Evolutionary conservation across 2,888 invertebrate genomes (phyloP), one percentile per base, ranked within the genome.

Genomic region (Papilio gigon): DNA sequence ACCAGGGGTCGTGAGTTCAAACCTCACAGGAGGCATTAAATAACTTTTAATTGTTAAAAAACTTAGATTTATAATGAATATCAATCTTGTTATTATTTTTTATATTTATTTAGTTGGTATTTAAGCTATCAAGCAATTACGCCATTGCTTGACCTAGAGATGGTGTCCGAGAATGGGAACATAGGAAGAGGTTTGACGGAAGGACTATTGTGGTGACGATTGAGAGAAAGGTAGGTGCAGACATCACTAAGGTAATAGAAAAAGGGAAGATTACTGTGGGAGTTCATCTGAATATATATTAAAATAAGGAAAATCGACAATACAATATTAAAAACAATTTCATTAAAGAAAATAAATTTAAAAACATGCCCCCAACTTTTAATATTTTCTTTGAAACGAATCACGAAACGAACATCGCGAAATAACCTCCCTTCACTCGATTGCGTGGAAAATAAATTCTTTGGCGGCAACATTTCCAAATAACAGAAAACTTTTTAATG

Each of bases 1-100:
- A n/a, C n/a, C n/a, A n/a, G n/a, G n/a, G n/a, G n/a, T 94, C 94
- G 94, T 94, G 94, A 86, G 86, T 87, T 86, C 86, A 86, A 86
- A 82, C 86, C 86, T 85, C 86, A 86, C 86, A 87, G 86, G 86
- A 86, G 86, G 86, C 86, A 86, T 1, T 1, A 11, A 12, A 14
- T 27, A 8, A n/a, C 27, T 50, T 25, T 50, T 50, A 25, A 50
- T 1, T 6, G 14, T 14, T 22, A 4, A n/a, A 42, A 42, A 40
- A n/a, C 9, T 40, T 14, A 40, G 11, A n/a, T n/a, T n/a, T n/a
- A n/a, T n/a, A n/a, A n/a, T n/a, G n/a, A 35, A 35, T 35, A 1
- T 9, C 8, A 35, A 37, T 37, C 12, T 37, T 37, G 12, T n/a
- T n/a, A 37, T 37, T 37, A 2, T 37, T 14, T 37, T 37, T 37